Base-by-base conservation (phyloP, 2,888 invertebrate genomes). In the Calameuta pallipes region DNA sequence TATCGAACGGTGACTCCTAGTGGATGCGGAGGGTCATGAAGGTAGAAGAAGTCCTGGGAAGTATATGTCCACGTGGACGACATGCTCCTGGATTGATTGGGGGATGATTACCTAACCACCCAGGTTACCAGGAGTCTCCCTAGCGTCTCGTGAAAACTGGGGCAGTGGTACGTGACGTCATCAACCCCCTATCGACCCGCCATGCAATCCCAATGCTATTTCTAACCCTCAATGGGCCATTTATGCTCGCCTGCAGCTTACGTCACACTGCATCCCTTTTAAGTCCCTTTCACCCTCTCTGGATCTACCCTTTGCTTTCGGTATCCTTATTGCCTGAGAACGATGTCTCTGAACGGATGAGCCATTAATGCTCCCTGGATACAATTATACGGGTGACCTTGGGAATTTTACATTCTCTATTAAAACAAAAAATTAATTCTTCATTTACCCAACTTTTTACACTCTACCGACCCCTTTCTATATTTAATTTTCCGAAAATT, bases 151-250 rank as follows among this genome's bases (percentile, higher is more conserved):
- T 69, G 36, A 56, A 77, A 80, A 80, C 69, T 80, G 69, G 80
- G 80, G 74, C 78, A 78, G 70, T 36, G 75, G 70, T 76, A 70
- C 75, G 78, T 78, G 80, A 80, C 80, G 78, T 80, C 78, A 80
- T 33, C 69, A 34, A 76, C 74, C 76, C 73, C 76, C 74, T 80
- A 76, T 75, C 76, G 74, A 76, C 69, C 75, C 41, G 73, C 31
- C 68, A 73, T 69, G 73, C 73, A 78, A 78, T 79, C 76, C 71
- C 73, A 75, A 77, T 77, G 77, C 69, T 69, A 77, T 74, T 77
- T 77, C 41, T 31, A 68, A 69, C 41, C 33, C 70, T 74, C 74
- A 76, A 73, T 79, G 75, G 74, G 74, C 31, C 73, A 74, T 73
- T 69, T 70, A 12, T 69, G 69, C 75, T n/a, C 74, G 69, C 68